Conservation (phyloP, 2,797 vertebrate genomes). For the Botia kubotai region DNA sequence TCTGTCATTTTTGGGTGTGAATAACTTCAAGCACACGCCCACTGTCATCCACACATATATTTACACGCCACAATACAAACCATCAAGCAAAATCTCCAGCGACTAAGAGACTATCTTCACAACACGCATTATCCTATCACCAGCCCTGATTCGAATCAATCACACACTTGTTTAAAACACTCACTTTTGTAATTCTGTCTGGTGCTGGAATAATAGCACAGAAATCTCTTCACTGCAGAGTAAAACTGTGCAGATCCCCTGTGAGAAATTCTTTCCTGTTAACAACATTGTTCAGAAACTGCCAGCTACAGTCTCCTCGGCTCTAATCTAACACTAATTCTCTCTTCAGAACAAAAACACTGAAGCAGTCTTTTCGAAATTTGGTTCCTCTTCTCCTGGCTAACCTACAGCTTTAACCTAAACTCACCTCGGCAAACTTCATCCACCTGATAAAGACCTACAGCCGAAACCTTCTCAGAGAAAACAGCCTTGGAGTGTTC, state of each 20-base stretch:
- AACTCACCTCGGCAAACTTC: neutral
- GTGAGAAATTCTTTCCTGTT: neutral
- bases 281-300: neutral
- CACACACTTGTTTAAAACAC: neutral
- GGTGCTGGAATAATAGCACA: neutral
- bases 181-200: neutral
- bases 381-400: neutral
- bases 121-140: neutral
- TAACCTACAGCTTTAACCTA: neutral
- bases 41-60: neutral
- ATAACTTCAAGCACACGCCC: neutral
- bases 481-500: slow-evolving; percentile 25
- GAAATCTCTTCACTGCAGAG: too few relatives aligned
- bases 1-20: neutral
- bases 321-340: too few relatives aligned
- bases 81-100: neutral
- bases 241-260: neutral
- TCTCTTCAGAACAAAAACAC: neutral
- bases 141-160: neutral
- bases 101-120: neutral
- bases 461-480: slow-evolving; percentile 30
- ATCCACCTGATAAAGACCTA: slow-evolving; percentile 3
- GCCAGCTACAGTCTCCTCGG: too few relatives aligned
- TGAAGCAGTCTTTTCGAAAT: neutral
- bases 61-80: neutral